Conservation (phyloP, 2,888 invertebrate species). For the Bombylius major region DNA sequence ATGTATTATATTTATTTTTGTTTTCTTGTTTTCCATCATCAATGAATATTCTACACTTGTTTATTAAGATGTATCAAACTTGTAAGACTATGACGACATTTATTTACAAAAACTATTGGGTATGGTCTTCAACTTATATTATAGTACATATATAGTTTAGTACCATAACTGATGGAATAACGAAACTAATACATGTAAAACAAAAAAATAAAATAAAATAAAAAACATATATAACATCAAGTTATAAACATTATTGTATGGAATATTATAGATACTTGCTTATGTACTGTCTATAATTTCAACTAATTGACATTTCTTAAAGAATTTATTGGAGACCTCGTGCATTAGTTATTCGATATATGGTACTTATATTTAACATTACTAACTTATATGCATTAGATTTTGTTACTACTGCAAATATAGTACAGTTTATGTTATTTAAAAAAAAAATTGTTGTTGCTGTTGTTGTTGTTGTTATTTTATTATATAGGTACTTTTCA, state of each 20-base stretch:
- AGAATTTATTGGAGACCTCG: constrained; percentile 12
- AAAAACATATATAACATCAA: too few relatives aligned
- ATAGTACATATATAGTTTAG: too few relatives aligned
- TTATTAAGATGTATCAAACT: constrained; percentile 10
- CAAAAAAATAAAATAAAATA: too few relatives aligned
- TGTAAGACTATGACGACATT: background rate
- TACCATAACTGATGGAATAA: too few relatives aligned
- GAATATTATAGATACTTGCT: background rate
- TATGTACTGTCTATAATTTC: constrained; percentile 11
- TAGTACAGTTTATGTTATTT: too few relatives aligned
- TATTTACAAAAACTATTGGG: background rate
- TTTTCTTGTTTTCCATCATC: background rate
- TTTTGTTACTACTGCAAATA: background rate
- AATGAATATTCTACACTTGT: constrained; percentile 2
- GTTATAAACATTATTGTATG: too few relatives aligned
- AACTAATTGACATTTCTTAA: constrained; percentile 14
- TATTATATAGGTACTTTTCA: too few relatives aligned
- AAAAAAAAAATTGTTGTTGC: background rate
- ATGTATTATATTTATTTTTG: too few relatives aligned
- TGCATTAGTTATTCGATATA: constrained; percentile 6
- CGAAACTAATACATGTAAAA: too few relatives aligned
- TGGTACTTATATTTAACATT: background rate
- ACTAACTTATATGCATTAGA: background rate
- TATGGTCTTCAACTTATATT: too few relatives aligned
- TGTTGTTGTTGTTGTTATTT: background rate